Conservation (phyloP, 2,888 invertebrate species). For the Drosophila emarginata region DNA sequence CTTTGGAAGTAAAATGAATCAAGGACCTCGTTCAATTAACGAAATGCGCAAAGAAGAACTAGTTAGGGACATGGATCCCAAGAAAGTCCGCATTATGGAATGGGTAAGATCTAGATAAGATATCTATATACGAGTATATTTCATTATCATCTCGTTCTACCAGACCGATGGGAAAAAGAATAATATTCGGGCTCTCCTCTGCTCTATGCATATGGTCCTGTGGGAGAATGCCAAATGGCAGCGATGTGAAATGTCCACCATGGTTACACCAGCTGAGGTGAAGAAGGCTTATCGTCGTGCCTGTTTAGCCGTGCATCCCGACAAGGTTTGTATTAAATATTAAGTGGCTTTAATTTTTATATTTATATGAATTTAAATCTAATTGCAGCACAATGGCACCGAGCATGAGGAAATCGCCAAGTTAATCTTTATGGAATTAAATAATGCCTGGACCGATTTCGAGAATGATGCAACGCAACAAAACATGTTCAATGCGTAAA, state of each 20-base stretch:
- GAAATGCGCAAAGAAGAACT: slow-evolving; percentile 95
- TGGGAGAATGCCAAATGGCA: slow-evolving; percentile 98
- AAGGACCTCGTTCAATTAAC: slow-evolving; percentile 93
- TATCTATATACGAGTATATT: neutral
- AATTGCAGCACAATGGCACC: slow-evolving; percentile 93
- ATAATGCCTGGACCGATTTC: slow-evolving; percentile 99
- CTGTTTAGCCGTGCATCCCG: slow-evolving; percentile 98
- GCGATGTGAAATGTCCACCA: slow-evolving; percentile 96
- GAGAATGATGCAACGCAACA: slow-evolving; percentile 90
- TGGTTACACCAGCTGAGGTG: slow-evolving; percentile 95
- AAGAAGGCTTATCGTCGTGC: slow-evolving; percentile 98
- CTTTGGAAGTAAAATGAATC: slow-evolving; percentile 88
- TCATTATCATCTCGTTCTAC: neutral
- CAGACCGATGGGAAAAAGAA: slow-evolving; percentile 97
- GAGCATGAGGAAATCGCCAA: slow-evolving; percentile 96
- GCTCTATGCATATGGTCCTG: slow-evolving; percentile 95
- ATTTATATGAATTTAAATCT: neutral
- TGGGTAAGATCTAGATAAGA: slow-evolving; percentile 85
- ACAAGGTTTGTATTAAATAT: slow-evolving; percentile 88
- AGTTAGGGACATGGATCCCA: slow-evolving; percentile 95
- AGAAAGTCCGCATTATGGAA: slow-evolving; percentile 90
- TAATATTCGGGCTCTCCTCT: slow-evolving; percentile 96
- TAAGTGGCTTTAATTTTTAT: neutral
- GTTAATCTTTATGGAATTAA: slow-evolving; percentile 98
- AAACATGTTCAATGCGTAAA: slow-evolving; percentile 85